Evolutionary conservation across 2,113 vertebrate genomes (phyloP).

Genomic region (Urocolius indicus): DNA sequence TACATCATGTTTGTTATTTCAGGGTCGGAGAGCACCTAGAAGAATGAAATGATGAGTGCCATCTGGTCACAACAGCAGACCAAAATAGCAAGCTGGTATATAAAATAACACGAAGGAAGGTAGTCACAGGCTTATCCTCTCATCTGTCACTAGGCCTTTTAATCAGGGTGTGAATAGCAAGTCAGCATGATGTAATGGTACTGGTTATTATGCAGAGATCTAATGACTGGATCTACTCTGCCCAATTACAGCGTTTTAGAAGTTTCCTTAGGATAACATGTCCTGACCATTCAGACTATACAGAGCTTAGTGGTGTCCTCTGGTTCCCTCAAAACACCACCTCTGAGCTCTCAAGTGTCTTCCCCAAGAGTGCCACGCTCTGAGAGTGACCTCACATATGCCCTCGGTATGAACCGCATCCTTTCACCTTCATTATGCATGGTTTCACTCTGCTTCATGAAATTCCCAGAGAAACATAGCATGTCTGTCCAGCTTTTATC

Average conservation of each 20-base stretch:
- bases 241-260: neutral
- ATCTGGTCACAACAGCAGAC: neutral
- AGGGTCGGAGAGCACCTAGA: neutral
- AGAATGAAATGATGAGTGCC: neutral
- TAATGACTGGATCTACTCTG: neutral
- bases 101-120: neutral
- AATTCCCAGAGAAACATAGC: constrained; percentile 11
- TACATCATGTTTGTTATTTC: neutral
- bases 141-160: neutral
- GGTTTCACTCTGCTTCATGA: neutral
- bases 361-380: neutral
- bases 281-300: neutral
- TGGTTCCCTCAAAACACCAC: neutral
- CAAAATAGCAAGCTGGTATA: neutral
- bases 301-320: neutral
- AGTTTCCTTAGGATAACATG: neutral
- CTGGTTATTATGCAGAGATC: constrained; percentile 4
- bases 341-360: neutral
- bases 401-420: neutral
- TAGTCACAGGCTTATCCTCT: neutral
- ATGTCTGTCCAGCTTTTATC: neutral
- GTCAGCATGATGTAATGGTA: neutral
- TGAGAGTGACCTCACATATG: neutral
- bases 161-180: constrained; percentile 28
- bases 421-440: constrained; percentile 2